Percentiles rank a stretch among this genome's conserved stretches.
These are phyloP conservation scores for Eudemis profundana DNA, from an alignment of 2,888 invertebrate genomes.

Conservation along the genomic window DNA sequence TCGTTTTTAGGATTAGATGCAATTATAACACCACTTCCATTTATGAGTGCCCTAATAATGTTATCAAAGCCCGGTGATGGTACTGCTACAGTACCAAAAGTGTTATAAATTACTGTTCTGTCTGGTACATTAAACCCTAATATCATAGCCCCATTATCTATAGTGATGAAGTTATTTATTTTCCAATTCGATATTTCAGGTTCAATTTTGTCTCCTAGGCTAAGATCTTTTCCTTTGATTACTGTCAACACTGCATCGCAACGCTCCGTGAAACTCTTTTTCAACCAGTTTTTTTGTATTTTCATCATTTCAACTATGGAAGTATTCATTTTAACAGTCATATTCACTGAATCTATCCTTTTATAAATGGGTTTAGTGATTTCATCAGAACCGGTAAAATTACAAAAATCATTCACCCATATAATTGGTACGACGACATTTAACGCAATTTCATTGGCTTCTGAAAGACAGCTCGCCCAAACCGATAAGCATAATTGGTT, in stretches of 20 bases:
- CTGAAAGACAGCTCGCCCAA: slow-evolving; percentile 62
- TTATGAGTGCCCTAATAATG: slow-evolving; percentile 39
- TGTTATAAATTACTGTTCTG: slow-evolving; percentile 37
- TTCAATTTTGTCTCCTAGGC: slow-evolving; percentile 48
- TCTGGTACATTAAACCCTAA: slow-evolving; percentile 38
- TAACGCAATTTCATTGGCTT: slow-evolving; percentile 61
- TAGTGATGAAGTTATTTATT: slow-evolving; percentile 36
- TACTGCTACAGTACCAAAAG: slow-evolving; percentile 33
- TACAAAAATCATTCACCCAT: slow-evolving; percentile 65
- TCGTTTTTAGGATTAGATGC: slow-evolving; percentile 34
- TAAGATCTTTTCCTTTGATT: slow-evolving; percentile 27
- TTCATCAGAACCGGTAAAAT: slow-evolving; percentile 56
- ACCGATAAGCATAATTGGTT: slow-evolving; percentile 58
- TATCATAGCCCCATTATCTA: slow-evolving; percentile 15
- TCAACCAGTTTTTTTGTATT: slow-evolving; percentile 38
- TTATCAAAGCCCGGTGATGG: slow-evolving; percentile 40
- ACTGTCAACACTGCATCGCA: slow-evolving; percentile 16
- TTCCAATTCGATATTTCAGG: slow-evolving; percentile 46
- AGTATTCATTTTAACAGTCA: slow-evolving; percentile 5
- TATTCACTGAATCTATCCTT: slow-evolving; percentile 33
- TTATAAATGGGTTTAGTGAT: slow-evolving; percentile 46
- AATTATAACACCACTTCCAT: slow-evolving; percentile 37
- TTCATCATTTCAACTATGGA: slow-evolving; percentile 23
- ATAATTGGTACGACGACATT: slow-evolving; percentile 49
- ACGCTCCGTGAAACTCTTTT: slow-evolving; percentile 27